Percentiles rank a stretch among this genome's conserved stretches.
phyloP scores from a whole-genome alignment of 2,113 vertebrate species.

The Empidonax alnorum region DNA sequence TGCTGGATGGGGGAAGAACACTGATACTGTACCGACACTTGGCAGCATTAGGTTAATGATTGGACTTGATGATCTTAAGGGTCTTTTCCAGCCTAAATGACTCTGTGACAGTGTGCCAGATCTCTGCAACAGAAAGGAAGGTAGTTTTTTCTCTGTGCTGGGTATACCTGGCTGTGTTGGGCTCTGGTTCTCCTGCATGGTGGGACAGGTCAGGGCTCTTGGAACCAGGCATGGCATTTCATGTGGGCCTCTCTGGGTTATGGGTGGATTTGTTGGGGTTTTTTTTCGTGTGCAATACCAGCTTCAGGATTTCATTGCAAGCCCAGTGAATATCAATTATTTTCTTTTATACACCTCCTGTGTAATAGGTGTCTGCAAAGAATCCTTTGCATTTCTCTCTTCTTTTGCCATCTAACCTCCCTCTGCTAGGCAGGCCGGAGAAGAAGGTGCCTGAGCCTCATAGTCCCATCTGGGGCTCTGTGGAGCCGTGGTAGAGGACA shows the following conservation, averaged over 20 bases:
- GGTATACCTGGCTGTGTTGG: not conserved
- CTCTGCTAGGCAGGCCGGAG: not conserved
- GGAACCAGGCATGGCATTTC: not conserved
- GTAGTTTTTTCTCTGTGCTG: not conserved
- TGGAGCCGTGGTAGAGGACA: fast-evolving
- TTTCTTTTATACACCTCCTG: not conserved
- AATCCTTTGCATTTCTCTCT: not conserved
- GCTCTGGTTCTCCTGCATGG: not conserved
- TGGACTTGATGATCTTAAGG: not conserved
- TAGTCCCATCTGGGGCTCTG: not conserved
- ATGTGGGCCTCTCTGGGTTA: not conserved
- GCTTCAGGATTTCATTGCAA: not conserved
- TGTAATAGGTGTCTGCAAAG: not conserved
- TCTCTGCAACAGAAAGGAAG: not conserved
- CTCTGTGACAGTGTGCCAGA: not conserved
- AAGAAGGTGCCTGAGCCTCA: not conserved
- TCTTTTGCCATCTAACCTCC: not conserved
- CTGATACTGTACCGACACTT: not conserved
- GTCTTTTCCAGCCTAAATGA: not conserved
- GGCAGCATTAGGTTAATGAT: not conserved
- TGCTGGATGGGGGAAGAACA: not conserved
- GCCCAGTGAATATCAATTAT: not conserved
- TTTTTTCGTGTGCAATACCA: fast-evolving
- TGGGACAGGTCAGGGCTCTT: not conserved
- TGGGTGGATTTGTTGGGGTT: not conserved